Evolutionary conservation across 2,888 invertebrate genomes (phyloP), one percentile per base, ranked within the genome.

Genomic region (Phymatocera aterrima): DNA sequence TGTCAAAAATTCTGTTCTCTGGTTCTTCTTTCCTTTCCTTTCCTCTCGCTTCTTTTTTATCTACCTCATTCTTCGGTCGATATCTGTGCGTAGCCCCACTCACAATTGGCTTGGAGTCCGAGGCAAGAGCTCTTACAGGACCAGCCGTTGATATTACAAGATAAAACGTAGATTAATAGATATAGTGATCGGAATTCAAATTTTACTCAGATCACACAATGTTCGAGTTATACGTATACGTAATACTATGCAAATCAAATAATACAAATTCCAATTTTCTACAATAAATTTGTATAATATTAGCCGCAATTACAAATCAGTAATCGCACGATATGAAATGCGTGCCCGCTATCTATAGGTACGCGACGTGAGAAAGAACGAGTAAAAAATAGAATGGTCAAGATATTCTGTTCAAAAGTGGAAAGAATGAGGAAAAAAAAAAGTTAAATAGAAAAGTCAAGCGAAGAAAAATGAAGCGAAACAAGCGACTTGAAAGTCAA

Each of bases 401-500:
- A 57, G 28, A 57, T 2, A 37, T 64, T 64, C 37, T 12, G 18
- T 64, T 37, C 18, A 64, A 37, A 64, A 37, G 21, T 34, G 10
- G 12, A 21, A 37, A 37, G 5, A 64, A 37, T n/a, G n/a, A n/a
- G n/a, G n/a, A 40, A 18, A 37, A 1, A 6, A 64, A 10, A 34
- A 6, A 12, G 10, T 24, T 31, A 24, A 24, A 57, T 5, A 24
- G 24, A 28, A n/a, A 61, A n/a, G n/a, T n/a, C n/a, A n/a, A n/a
- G n/a, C n/a, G n/a, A 28, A 28, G 21, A 28, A 28, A 28, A 57
- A 57, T 1, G 5, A 28, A 57, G 4, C 10, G 4, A 28, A 24
- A 57, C 15, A 57, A 60, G n/a, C n/a, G n/a, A 21, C 57, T 37
- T 75, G 75, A 18, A 12, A 83, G 83, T 86, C 85, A 86, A 86